phyloP scores from a whole-genome alignment of 2,888 invertebrate species.

The Pseudoips prasinana region DNA sequence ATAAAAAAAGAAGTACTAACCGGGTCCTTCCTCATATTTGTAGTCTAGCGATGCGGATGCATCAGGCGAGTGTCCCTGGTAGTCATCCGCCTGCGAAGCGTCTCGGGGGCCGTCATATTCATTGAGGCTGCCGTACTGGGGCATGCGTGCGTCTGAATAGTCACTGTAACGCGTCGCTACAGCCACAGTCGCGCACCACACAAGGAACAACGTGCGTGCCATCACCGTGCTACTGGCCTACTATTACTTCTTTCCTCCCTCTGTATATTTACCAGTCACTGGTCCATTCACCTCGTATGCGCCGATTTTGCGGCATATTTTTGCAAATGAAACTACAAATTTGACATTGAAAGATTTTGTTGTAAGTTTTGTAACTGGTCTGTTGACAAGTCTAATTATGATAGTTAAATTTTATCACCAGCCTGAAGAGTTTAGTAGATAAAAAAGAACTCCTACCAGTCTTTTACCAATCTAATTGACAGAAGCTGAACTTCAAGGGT shows the following conservation, averaged over 20 bases:
- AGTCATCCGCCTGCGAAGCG: constrained; percentile 40
- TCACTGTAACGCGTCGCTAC: constrained; percentile 49
- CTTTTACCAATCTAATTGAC: no score
- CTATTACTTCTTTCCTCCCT: neutral
- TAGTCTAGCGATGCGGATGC: constrained; percentile 57
- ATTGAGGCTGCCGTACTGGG: constrained; percentile 48
- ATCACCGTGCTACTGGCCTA: constrained; percentile 13
- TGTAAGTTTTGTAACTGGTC: constrained; percentile 21
- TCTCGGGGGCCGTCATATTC: constrained; percentile 44
- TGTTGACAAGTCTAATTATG: constrained; percentile 12
- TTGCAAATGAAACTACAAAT: constrained; percentile 59
- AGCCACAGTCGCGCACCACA: constrained; percentile 37
- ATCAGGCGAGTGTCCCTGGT: constrained; percentile 52
- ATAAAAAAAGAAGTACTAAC: constrained; percentile 22
- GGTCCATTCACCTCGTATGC: constrained; percentile 20
- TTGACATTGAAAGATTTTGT: constrained; percentile 51
- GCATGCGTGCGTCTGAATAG: constrained; percentile 59
- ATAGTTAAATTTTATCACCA: no score
- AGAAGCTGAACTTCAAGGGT: no score
- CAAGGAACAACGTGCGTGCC: constrained; percentile 31
- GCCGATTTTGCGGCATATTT: constrained; percentile 54
- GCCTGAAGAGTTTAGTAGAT: no score
- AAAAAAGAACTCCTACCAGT: no score
- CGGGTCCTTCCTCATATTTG: constrained; percentile 54
- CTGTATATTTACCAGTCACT: neutral